Evolutionary conservation across 2,888 invertebrate genomes (phyloP), one percentile per base, ranked within the genome.

Genomic region (Hypercompe scribonia): DNA sequence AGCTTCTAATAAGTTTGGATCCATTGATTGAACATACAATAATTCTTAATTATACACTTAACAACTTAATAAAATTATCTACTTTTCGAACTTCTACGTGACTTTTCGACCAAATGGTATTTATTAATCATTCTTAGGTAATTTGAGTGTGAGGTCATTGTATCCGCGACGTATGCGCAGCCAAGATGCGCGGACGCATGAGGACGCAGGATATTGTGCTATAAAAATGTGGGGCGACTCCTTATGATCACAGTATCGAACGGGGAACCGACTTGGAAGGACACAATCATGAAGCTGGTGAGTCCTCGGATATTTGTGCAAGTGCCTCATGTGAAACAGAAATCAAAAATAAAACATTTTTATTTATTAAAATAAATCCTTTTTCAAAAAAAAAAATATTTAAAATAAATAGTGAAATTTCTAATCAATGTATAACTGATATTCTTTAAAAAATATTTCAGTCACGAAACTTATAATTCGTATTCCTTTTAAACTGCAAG

Each of bases 211-310:
- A 94, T 87, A 78, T 87, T 91, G 69, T 81, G 90, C 90, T 94
- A 94, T 94, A 95, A 92, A 94, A 93, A 92, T 91, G 90, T 90
- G 84, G 84, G 80, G 83, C 90, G 91, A 91, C 90, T 90, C 90
- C 90, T 87, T 86, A 80, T 83, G 86, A 89, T 80, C 90, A 92
- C 95, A 95, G 94, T 95, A 87, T 89, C 89, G 88, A 88, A 88
- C 90, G 84, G 86, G 90, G 85, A 90, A 89, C 90, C 88, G 88
- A 84, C 86, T 86, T 88, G 92, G 92, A 94, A 95, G 94, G 95
- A 95, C 93, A 91, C 84, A 86, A 90, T 90, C 80, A 95, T 95
- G 95, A 95, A 91, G 89, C 91, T 94, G 95, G 95, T 95, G 92
- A 95, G 95, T 95, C 94, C 95, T 94, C 94, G 88, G 81, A 85